A percentile compares a stretch with the other conserved stretches of the same genome.
Conservation (phyloP, 1,140 invertebrate species). For the Notospermus geniculatus region DNA sequence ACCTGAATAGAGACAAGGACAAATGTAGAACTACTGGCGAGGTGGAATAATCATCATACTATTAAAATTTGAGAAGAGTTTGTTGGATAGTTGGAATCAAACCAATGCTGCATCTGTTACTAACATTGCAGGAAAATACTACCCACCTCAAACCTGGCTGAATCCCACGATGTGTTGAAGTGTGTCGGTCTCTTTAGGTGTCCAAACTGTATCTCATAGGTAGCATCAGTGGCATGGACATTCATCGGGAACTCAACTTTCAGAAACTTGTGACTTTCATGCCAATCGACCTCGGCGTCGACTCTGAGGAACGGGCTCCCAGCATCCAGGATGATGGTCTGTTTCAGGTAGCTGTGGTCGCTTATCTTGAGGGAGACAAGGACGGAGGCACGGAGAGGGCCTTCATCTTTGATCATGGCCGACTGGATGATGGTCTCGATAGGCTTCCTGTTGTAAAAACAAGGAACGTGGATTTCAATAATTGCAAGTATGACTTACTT, state of each 20-base stretch:
- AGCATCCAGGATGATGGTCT: conserved; percentile 56
- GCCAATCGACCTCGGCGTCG: conserved; percentile 57
- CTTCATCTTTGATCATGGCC: conserved; percentile 39
- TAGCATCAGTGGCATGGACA: conserved; percentile 49
- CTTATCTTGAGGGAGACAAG: conserved; percentile 51
- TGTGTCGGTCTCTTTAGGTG: conserved; percentile 59
- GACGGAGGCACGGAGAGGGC: conserved; percentile 47
- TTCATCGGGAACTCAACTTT: conserved; percentile 61
- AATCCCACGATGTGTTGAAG: conserved; percentile 63
- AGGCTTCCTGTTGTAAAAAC: conserved; percentile 32
- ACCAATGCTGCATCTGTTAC: too few relatives aligned
- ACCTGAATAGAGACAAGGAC: conserved; percentile 39
- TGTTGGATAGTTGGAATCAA: too few relatives aligned
- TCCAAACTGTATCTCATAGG: conserved; percentile 61
- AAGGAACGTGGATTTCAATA: too few relatives aligned
- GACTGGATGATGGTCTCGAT: conserved; percentile 22
- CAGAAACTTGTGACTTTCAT: conserved; percentile 60
- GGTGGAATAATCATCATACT: too few relatives aligned
- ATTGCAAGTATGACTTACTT: too few relatives aligned
- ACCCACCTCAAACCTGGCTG: conserved; percentile 59
- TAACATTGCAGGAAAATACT: too few relatives aligned
- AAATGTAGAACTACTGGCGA: too few relatives aligned
- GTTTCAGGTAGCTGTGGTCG: conserved; percentile 49
- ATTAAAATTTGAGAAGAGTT: too few relatives aligned
- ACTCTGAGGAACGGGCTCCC: conserved; percentile 58